phyloP scores from a whole-genome alignment of 2,797 vertebrate genomes.

The Microctenopoma steveboyesi region DNA sequence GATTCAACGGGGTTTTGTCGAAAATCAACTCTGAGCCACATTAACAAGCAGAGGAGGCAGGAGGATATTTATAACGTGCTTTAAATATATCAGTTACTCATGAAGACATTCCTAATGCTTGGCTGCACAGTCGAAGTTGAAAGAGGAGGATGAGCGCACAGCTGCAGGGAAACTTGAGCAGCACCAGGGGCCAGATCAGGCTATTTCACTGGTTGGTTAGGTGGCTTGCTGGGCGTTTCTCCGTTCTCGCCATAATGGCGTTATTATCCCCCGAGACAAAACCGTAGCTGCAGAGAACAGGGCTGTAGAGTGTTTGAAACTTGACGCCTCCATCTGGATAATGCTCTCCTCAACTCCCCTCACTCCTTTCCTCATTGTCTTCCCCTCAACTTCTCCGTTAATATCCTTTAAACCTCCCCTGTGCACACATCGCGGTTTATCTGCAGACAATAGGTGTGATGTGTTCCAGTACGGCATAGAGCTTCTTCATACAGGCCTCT shows the following conservation, averaged over 20 bases:
- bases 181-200: constrained; percentile 49
- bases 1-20: constrained; percentile 18
- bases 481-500: constrained; percentile 16
- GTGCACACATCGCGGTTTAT: constrained; percentile 8
- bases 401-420: constrained; percentile 25
- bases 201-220: constrained; percentile 40
- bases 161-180: constrained; percentile 72
- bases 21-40: constrained; percentile 31
- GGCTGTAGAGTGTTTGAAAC: constrained; percentile 68
- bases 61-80: constrained; percentile 46
- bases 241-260: constrained; percentile 70
- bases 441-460: constrained; percentile 53
- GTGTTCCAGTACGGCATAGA: constrained; percentile 17
- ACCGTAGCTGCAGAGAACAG: constrained; percentile 44
- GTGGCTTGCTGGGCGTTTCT: constrained; percentile 53
- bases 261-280: constrained; percentile 72
- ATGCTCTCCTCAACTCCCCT: constrained; percentile 29
- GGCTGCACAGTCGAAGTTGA: constrained; percentile 22
- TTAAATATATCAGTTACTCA: constrained; percentile 46
- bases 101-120: constrained; percentile 33
- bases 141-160: constrained; percentile 34
- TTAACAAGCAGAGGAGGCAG: constrained; percentile 20
- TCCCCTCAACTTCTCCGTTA: constrained; percentile 12
- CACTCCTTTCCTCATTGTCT: constrained; percentile 22
- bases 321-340: constrained; percentile 52